A percentile compares a stretch with the other conserved stretches of the same genome.
These are phyloP conservation scores for Pseudomyrmex cubaensis DNA, from an alignment of 1,140 invertebrate species.

Conservation along the genomic window DNA sequence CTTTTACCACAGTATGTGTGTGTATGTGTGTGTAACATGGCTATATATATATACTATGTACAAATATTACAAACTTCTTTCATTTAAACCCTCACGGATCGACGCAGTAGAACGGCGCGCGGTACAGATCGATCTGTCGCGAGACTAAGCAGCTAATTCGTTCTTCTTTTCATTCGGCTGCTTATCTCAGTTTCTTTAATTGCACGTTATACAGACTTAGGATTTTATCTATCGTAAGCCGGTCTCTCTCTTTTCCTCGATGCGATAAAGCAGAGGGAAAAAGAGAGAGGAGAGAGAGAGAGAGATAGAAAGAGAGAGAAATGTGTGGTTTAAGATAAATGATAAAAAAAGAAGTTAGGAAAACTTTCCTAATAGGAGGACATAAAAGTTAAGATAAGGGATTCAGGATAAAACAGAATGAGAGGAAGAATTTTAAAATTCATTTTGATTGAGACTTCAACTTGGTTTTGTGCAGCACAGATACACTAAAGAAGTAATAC, in stretches of 20 bases:
- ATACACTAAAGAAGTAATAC: conserved; percentile 4
- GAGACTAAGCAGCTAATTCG: conserved; percentile 23
- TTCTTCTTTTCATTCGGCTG: conserved; percentile 4
- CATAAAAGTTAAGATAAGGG: background rate
- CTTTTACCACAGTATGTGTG: conserved; percentile 67
- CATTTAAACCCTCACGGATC: conserved; percentile 46
- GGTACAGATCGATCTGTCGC: conserved; percentile 26
- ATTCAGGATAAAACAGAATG: background rate
- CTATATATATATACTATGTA: conserved; percentile 66
- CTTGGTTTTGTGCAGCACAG: conserved; percentile 1
- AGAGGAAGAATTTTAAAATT: background rate
- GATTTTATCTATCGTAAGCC: conserved; percentile 33
- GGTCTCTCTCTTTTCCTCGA: conserved; percentile 47
- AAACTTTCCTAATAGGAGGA: background rate
- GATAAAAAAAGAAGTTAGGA: background rate
- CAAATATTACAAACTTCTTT: conserved; percentile 73
- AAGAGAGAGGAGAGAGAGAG: conserved; percentile 8
- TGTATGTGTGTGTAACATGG: too few relatives aligned
- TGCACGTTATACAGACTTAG: conserved; percentile 31
- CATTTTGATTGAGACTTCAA: conserved; percentile 27
- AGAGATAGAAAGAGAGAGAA: conserved; percentile 3
- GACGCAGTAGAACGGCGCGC: background rate
- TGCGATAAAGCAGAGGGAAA: conserved; percentile 37
- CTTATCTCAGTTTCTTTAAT: conserved; percentile 37
- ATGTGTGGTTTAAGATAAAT: conserved; percentile 7